These are phyloP conservation scores for Lontra canadensis DNA, from an alignment of 2,113 vertebrate species.

Conservation along the genomic window DNA sequence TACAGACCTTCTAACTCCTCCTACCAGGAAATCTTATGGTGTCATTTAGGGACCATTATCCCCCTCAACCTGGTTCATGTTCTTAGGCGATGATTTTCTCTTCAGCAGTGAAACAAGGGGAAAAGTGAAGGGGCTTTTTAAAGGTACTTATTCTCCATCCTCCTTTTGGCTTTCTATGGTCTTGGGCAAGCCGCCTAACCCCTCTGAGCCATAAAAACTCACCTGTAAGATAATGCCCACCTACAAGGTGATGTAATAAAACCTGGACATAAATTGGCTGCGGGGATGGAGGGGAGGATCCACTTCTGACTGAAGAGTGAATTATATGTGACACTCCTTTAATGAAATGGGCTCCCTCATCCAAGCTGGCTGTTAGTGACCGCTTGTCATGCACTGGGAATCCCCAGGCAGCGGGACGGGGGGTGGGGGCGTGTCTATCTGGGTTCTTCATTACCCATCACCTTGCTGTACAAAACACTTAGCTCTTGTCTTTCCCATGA, in stretches of 20 bases:
- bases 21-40: not conserved
- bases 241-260: not conserved
- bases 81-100: not conserved
- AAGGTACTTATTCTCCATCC: not conserved
- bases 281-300: not conserved
- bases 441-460: not conserved
- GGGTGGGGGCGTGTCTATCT: rapidly evolving
- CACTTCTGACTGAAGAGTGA: not conserved
- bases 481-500: not conserved
- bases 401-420: rapidly evolving
- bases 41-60: not conserved
- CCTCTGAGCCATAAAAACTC: not conserved
- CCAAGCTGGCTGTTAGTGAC: not conserved
- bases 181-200: not conserved
- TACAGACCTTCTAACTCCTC: not conserved
- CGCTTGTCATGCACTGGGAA: not conserved
- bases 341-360: not conserved
- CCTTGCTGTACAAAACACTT: not conserved
- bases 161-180: not conserved
- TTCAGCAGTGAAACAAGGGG: not conserved
- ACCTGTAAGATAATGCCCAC: not conserved
- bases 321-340: too few relatives aligned
- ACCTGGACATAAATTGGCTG: not conserved
- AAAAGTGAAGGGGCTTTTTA: not conserved
- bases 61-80: not conserved